Evolutionary conservation across 2,888 invertebrate species (phyloP).

Genomic region (Druceiella hillmani): DNA sequence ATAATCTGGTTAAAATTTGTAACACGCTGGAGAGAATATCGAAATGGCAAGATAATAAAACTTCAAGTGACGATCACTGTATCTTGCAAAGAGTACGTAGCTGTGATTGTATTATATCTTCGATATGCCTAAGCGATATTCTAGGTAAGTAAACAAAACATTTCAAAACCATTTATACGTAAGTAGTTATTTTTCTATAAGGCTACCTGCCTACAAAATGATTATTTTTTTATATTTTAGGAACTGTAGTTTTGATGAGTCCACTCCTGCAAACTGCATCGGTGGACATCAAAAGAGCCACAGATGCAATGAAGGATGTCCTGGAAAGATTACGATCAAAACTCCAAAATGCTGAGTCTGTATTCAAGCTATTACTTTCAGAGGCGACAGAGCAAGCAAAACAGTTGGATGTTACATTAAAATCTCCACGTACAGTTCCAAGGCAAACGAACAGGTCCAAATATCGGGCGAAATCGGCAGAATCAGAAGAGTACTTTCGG

Average conservation of each 20-base stretch:
- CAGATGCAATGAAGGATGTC: constrained; percentile 12
- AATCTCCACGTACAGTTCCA: constrained; percentile 13
- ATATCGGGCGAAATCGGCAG: constrained; percentile 12
- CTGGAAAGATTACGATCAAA: constrained; percentile 12
- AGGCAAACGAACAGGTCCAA: constrained; percentile 15
- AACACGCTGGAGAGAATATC: constrained; percentile 17
- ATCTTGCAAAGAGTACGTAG: constrained; percentile 17
- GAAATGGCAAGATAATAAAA: constrained; percentile 17
- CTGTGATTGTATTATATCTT: constrained; percentile 15
- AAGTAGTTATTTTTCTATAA: constrained; percentile 1
- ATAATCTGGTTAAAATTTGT: constrained; percentile 19
- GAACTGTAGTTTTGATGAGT: constrained; percentile 16
- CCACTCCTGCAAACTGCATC: constrained; percentile 14
- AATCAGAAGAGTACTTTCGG: constrained; percentile 14
- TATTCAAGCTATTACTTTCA: constrained; percentile 14
- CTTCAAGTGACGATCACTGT: constrained; percentile 16
- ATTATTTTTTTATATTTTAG: too few relatives aligned
- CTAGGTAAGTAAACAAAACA: constrained; percentile 13
- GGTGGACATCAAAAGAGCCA: constrained; percentile 17
- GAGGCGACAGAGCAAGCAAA: constrained; percentile 14
- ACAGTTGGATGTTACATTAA: constrained; percentile 14
- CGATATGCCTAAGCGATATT: constrained; percentile 17
- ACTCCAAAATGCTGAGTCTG: constrained; percentile 12
- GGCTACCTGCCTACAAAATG: too few relatives aligned
- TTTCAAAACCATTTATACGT: constrained; percentile 6